Percentiles rank a stretch among this genome's conserved stretches.
phyloP scores from a whole-genome alignment of 2,797 vertebrate species.

The Rousettus madagascariensis region DNA sequence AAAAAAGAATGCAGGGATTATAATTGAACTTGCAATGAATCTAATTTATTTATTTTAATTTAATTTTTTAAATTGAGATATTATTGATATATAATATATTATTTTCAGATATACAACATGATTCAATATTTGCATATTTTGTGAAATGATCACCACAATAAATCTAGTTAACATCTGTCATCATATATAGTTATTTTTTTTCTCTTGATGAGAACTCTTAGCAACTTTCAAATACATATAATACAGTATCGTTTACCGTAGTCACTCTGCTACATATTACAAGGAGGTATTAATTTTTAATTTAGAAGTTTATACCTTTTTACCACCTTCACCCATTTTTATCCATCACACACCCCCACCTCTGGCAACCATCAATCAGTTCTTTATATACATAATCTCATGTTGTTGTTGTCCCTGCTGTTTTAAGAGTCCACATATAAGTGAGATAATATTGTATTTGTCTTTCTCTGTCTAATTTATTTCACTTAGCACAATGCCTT shows the following conservation, averaged over 20 bases:
- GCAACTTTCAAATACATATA: too few relatives aligned
- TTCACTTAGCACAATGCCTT: background rate
- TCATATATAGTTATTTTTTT: too few relatives aligned
- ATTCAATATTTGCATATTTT: background rate
- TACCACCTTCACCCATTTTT: background rate
- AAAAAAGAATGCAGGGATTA: background rate
- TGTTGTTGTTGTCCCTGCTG: background rate
- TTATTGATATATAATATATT: background rate
- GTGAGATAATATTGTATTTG: background rate
- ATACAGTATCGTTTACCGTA: background rate
- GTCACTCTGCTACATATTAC: background rate
- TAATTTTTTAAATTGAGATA: background rate
- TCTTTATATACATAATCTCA: background rate
- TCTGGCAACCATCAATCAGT: background rate
- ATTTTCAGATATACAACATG: background rate
- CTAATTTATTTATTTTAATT: background rate
- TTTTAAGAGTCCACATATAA: background rate
- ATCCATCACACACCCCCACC: background rate
- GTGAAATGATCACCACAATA: too few relatives aligned
- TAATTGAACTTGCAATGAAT: background rate
- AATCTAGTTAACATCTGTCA: too few relatives aligned
- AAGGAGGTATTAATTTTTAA: background rate
- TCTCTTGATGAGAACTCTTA: too few relatives aligned
- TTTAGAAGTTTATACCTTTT: too few relatives aligned
- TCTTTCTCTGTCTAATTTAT: background rate